Percentiles rank a stretch among this genome's conserved stretches.
Conservation (phyloP, 2,888 invertebrate species). For the Dolichopus griseipennis region DNA sequence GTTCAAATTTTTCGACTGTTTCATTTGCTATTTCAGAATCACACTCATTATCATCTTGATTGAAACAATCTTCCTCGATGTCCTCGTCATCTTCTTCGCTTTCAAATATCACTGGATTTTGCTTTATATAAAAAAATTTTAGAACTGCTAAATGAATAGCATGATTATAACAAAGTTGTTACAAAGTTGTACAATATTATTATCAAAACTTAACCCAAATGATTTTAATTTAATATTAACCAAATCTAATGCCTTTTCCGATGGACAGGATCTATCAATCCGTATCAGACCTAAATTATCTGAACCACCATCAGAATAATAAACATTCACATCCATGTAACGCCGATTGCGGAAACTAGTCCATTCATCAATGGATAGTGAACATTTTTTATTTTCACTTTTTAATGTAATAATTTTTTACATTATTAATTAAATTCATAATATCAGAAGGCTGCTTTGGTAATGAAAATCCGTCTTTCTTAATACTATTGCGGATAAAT, state of each 20-base stretch:
- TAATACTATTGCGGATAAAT: slow-evolving; percentile 9
- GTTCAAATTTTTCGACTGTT: too few species aligned
- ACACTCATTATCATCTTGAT: background rate
- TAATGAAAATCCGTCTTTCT: slow-evolving; percentile 9
- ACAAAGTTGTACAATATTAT: slow-evolving; percentile 10
- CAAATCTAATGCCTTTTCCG: slow-evolving; percentile 7
- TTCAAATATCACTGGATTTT: background rate
- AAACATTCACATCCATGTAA: slow-evolving; percentile 11
- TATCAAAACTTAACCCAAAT: slow-evolving; percentile 4
- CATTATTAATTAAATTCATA: slow-evolving; percentile 10
- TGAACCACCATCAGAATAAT: slow-evolving; percentile 7
- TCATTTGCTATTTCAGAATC: background rate
- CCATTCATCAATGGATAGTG: slow-evolving; percentile 10
- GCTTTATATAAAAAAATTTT: background rate
- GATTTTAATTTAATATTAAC: slow-evolving; percentile 7
- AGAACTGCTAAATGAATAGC: slow-evolving; percentile 12
- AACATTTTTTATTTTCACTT: slow-evolving; percentile 10
- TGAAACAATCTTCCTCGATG: background rate
- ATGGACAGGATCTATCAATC: slow-evolving; percentile 11
- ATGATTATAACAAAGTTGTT: slow-evolving; percentile 15
- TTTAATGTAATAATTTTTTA: slow-evolving; percentile 5
- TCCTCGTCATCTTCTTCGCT: background rate
- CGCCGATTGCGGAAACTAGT: slow-evolving; percentile 12
- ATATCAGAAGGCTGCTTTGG: slow-evolving; percentile 10
- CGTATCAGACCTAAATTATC: slow-evolving; percentile 10